Evolutionary conservation across 2,888 invertebrate genomes (phyloP), one percentile per base, ranked within the genome.

Genomic region (Hypomecis punctinalis): DNA sequence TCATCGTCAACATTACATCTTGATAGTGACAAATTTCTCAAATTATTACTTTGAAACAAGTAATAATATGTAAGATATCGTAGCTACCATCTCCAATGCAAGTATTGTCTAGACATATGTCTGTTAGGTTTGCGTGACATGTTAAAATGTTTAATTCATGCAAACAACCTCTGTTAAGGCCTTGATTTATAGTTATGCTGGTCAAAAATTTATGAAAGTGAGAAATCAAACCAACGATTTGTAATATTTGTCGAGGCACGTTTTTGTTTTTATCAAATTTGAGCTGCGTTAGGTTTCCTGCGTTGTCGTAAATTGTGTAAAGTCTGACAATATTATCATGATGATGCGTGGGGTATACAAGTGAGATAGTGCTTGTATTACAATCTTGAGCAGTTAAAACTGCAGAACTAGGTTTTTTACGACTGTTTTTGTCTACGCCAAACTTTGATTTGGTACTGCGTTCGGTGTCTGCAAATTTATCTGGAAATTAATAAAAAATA

Each of bases 191-290:
- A 0, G 75, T 73, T 0, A 89, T 61, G 0, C 73, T 73, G 1
- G 64, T 74, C 1, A 89, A 60, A 49, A 69, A 10, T 0, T 42
- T 48, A 5, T 89, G 79, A 48, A 77, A 88, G 6, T 79, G 66
- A 0, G 84, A 11, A 1, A 84, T 77, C 0, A 89, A 60, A 0
- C 73, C 75, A 0, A 90, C 66, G 10, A 86, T 53, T 74, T 83
- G 79, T 0, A 88, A 58, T 1, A 89, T 1, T 6, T 47, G 10
- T 6, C 81, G 69, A 5, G 88, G 88, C 59, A 89, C 69, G 0
- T 4, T 0, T 33, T 8, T 62, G 66, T 83, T 85, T 4, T 78
- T 80, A 0, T 76, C 63, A 11, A 89, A 81, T 53, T 78, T 79
- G 0, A 90, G 56, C 13, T 83, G 76, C 0, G 81, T 71, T 6